Evolutionary conservation across 2,888 invertebrate genomes (phyloP).

Genomic region (Sphaerophoria taeniata): DNA sequence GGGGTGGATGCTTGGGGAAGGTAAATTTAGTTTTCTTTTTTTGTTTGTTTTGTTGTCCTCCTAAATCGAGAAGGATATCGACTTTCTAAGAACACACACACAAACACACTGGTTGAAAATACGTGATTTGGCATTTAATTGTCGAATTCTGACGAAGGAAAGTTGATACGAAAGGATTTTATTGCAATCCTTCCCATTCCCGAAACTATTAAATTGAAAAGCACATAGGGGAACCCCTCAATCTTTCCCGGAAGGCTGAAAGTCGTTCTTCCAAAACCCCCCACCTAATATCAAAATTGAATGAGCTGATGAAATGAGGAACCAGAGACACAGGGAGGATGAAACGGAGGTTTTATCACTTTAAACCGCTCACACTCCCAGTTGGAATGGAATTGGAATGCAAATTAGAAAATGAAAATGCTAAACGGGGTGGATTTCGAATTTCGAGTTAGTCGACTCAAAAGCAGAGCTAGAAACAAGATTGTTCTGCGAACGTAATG

Average conservation of each 20-base stretch:
- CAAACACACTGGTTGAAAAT: neutral
- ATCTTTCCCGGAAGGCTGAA: conserved; percentile 18
- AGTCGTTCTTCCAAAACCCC: conserved; percentile 25
- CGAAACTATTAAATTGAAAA: neutral
- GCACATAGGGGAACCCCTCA: neutral
- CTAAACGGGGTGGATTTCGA: conserved; percentile 39
- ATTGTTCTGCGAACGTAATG: conserved; percentile 38
- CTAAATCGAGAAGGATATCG: conserved; percentile 25
- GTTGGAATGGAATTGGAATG: conserved; percentile 58
- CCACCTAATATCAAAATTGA: neutral
- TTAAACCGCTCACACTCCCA: conserved; percentile 33
- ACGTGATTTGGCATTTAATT: conserved; percentile 70
- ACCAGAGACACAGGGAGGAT: neutral
- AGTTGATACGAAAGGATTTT: conserved; percentile 40
- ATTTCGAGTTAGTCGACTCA: neutral
- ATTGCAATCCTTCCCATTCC: neutral
- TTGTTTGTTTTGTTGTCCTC: neutral
- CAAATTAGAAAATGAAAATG: conserved; percentile 57
- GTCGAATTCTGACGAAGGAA: conserved; percentile 33
- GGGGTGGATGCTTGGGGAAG: conserved; percentile 79
- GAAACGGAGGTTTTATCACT: conserved; percentile 21
- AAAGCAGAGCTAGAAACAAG: conserved; percentile 20
- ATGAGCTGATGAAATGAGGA: neutral
- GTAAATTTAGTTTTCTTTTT: conserved; percentile 71
- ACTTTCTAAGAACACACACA: conserved; percentile 1